Evolutionary conservation across 2,888 invertebrate species (phyloP), one percentile per base, ranked within the genome.

Genomic region (Drosophila falleni): DNA sequence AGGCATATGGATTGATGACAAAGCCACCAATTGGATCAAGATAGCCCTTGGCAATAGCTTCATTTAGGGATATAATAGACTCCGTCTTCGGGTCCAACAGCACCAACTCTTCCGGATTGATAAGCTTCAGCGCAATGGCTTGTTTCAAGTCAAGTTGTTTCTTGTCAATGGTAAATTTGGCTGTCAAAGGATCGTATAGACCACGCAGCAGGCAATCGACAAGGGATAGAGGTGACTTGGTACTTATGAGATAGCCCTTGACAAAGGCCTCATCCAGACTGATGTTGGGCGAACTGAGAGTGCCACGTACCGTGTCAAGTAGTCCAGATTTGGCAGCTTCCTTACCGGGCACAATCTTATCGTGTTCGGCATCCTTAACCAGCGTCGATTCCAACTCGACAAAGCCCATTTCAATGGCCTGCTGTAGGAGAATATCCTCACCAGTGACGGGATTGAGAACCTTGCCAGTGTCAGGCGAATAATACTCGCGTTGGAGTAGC

Each of bases 171-270:
- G 94, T 94, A 70, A 96, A 95, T 56, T 95, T 94, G 0, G 97
- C 97, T 3, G 95, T 95, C 74, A 94, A 94, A 4, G 96, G 94
- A 89, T 97, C 95, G 90, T 97, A 97, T 42, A 96, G 94, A 71
- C 96, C 96, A 91, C 97, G 95, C 29, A 97, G 95, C 60, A 97
- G 93, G 13, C 97, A 96, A 93, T 97, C 97, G 91, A 97, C 97
- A 67, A 97, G 93, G 0, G 97, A 96, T 94, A 96, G 95, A 0
- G 97, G 97, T 87, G 96, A 95, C 60, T 95, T 94, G 33, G 96
- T 96, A 85, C 96, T 96, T 33, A 97, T 93, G 44, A 97, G 94
- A 90, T 96, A 96, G 8, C 97, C 97, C 90, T 96, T 97, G 55
- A 96, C 95, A 80, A 95, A 95, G 3, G 97, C 97, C 81, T 96